Percentiles rank a stretch among this genome's conserved stretches.
phyloP scores from a whole-genome alignment of 2,113 vertebrate genomes.

The Erythrolamprus reginae region DNA sequence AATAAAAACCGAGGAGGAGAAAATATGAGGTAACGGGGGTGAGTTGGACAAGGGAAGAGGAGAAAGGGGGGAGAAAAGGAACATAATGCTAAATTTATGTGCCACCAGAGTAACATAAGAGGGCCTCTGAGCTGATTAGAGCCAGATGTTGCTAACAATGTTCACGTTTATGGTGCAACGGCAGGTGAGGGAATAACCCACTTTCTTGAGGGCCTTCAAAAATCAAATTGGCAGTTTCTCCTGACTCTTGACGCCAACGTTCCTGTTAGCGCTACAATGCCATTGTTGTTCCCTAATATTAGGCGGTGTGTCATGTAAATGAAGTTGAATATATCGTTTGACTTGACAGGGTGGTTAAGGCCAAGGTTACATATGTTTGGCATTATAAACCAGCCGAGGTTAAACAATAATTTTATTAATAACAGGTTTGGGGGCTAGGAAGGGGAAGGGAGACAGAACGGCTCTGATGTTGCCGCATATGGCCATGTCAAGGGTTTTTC shows the following conservation, averaged over 20 bases:
- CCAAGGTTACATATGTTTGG: slow-evolving; percentile 75
- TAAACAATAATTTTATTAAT: slow-evolving; percentile 68
- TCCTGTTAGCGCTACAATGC: slow-evolving; percentile 78
- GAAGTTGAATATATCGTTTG: slow-evolving; percentile 73
- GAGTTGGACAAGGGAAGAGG: slow-evolving; percentile 1
- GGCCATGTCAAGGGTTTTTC: slow-evolving; percentile 18
- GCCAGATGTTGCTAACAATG: slow-evolving; percentile 82
- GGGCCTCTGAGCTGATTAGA: slow-evolving; percentile 76
- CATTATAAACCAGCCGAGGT: slow-evolving; percentile 70
- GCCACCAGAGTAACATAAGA: slow-evolving; percentile 73
- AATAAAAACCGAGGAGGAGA: slow-evolving; percentile 70
- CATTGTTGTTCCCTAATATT: slow-evolving; percentile 79
- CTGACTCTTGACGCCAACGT: slow-evolving; percentile 70
- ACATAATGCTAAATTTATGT: slow-evolving; percentile 79
- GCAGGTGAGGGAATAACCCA: slow-evolving; percentile 81
- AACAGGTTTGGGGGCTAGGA: slow-evolving; percentile 37
- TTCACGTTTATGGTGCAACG: slow-evolving; percentile 74
- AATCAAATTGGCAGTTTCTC: slow-evolving; percentile 74
- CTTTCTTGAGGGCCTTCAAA: slow-evolving; percentile 68
- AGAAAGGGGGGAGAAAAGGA: slow-evolving; percentile 69
- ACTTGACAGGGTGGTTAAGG: slow-evolving; percentile 77
- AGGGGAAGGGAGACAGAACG: slow-evolving; percentile 14
- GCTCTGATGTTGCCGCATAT: slow-evolving; percentile 65
- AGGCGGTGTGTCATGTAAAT: slow-evolving; percentile 81
- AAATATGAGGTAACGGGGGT: not conserved